A percentile compares a stretch with the other conserved stretches of the same genome.
phyloP scores from a whole-genome alignment of 2,113 vertebrate genomes.

The Athene noctua region DNA sequence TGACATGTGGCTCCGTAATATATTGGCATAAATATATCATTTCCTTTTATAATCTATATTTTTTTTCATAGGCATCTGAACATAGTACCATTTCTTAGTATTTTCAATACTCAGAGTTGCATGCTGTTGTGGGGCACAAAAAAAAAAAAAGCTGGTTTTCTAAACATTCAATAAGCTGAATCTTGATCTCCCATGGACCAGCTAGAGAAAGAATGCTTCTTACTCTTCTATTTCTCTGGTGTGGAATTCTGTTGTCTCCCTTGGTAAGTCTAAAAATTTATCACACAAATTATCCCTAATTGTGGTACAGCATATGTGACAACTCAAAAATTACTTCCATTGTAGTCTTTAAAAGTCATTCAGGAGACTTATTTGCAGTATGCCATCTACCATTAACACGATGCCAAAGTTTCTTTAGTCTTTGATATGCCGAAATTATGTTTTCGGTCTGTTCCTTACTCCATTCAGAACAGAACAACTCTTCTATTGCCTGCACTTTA shows the following conservation, averaged over 20 bases:
- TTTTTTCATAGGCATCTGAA: not conserved
- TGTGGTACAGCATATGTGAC: not conserved
- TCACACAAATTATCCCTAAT: not conserved
- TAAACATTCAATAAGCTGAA: not conserved
- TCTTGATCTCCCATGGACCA: not conserved
- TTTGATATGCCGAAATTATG: not conserved
- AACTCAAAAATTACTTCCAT: not conserved
- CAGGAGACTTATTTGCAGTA: not conserved
- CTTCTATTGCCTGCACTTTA: not conserved
- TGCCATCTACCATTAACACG: not conserved
- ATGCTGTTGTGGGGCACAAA: not conserved
- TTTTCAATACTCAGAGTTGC: not conserved
- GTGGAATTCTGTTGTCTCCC: not conserved
- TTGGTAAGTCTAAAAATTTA: not conserved
- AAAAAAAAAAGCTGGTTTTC: not conserved
- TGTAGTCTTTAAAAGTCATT: not conserved
- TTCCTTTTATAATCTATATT: not conserved
- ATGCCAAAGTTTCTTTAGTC: not conserved
- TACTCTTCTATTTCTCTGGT: not conserved
- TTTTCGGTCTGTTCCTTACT: not conserved
- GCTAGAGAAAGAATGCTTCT: not conserved
- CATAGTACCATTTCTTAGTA: not conserved
- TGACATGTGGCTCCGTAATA: not conserved
- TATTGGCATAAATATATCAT: not conserved
- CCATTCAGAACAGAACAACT: not conserved